Evolutionary conservation across 2,888 invertebrate genomes (phyloP), one percentile per base, ranked within the genome.

Genomic region (Brachycybe producta): DNA sequence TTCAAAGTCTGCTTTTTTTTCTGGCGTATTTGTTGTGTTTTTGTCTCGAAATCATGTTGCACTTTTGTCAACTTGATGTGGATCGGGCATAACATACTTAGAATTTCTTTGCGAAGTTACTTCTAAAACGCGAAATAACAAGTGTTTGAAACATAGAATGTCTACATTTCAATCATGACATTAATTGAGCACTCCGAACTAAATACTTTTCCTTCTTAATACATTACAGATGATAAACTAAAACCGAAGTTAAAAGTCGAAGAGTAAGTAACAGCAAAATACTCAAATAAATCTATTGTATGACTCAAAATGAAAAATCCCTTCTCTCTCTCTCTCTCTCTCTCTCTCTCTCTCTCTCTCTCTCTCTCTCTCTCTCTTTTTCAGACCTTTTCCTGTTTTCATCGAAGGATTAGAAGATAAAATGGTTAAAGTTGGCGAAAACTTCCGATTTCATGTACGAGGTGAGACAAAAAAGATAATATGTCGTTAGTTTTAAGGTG

Each of bases 371-470:
- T 8, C n/a, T 39, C 24, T 28, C 7, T n/a, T 15, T 42, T 42
- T 8, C 35, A 43, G 42, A 32, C 50, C 43, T 1, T 15, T 50
- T 26, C 50, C 51, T 23, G 17, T 26, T 24, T 54, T 52, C 41
- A n/a, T 44, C 15, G 52, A 54, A 39, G 23, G 19, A 19, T 32
- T 54, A n/a, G 54, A 54, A 34, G 49, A 54, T 40, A 49, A 52
- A 41, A 54, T 52, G 28, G 47, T 52, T 19, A 28, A 42, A 34
- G 52, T 54, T 28, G 54, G 54, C 3, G 54, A 54, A 23, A 52
- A 32, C n/a, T 35, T 52, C 11, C 43, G 44, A 24, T 52, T 54
- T 24, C 21, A 40, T 21, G 49, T 52, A 3, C 52, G 43, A 54
- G 52, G 54, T 54, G 39, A 2, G 28, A 27, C n/a, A 5, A 38